These are phyloP conservation scores for Protophormia terraenovae DNA, from an alignment of 2,888 invertebrate genomes.

Conservation along the genomic window DNA sequence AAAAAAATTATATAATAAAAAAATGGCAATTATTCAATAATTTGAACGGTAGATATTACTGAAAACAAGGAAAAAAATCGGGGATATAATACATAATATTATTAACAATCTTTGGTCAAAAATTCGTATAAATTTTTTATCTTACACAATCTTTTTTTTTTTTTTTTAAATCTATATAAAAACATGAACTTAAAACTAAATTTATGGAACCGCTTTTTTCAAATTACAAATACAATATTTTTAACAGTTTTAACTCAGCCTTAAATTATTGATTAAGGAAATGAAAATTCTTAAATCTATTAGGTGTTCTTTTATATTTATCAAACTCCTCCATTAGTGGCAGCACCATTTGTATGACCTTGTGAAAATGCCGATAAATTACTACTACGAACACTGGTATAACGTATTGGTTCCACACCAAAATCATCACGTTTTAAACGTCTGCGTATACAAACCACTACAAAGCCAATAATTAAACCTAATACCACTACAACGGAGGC, in stretches of 20 bases:
- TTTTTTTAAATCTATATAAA: not conserved
- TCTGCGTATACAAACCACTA: conserved; percentile 77
- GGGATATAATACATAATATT: conserved; percentile 22
- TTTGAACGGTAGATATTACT: not conserved
- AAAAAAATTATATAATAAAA: not conserved
- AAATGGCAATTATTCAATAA: not conserved
- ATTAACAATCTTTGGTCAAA: conserved; percentile 75
- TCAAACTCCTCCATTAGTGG: conserved; percentile 68
- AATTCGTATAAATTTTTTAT: conserved; percentile 68
- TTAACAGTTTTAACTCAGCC: not conserved
- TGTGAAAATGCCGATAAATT: conserved; percentile 77
- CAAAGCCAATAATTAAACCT: conserved; percentile 78
- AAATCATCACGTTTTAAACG: conserved; percentile 78
- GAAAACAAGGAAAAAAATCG: conserved; percentile 6
- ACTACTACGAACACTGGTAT: conserved; percentile 78
- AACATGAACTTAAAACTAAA: conserved; percentile 28
- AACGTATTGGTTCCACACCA: conserved; percentile 79
- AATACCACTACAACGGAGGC: conserved; percentile 77
- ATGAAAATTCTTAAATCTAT: not conserved
- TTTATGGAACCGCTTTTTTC: not conserved
- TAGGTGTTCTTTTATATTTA: not conserved
- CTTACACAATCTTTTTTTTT: conserved; percentile 22
- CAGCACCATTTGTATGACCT: conserved; percentile 71
- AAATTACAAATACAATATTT: not conserved
- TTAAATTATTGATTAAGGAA: not conserved